These are phyloP conservation scores for Acronicta psi DNA, from an alignment of 2,888 invertebrate species.

Conservation along the genomic window DNA sequence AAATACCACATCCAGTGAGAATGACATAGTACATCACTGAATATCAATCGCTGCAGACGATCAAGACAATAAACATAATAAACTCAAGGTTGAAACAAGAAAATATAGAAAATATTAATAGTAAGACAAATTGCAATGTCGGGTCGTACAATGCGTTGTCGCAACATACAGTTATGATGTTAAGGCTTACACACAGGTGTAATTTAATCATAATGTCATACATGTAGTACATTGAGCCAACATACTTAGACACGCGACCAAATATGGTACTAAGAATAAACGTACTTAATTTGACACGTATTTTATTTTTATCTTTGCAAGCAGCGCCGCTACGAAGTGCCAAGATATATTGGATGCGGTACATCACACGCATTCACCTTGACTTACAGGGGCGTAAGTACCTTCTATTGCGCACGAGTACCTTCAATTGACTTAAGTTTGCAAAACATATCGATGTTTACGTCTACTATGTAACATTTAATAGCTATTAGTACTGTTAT, in stretches of 20 bases:
- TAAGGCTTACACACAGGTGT: conserved; percentile 66
- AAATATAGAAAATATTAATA: conserved; percentile 69
- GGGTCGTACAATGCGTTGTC: conserved; percentile 52
- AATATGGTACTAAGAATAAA: conserved; percentile 7
- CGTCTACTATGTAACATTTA: conserved; percentile 48
- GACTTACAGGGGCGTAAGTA: conserved; percentile 61
- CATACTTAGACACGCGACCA: neutral
- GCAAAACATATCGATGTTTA: conserved; percentile 51
- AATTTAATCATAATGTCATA: conserved; percentile 73
- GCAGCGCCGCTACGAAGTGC: conserved; percentile 1
- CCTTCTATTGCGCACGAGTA: conserved; percentile 56
- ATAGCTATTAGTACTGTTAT: conserved; percentile 44
- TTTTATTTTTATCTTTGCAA: conserved; percentile 2
- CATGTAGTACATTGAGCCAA: conserved; percentile 28
- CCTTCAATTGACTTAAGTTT: conserved; percentile 53
- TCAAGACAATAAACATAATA: conserved; percentile 78
- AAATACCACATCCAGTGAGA: conserved; percentile 52
- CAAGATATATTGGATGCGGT: conserved; percentile 24
- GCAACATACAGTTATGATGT: conserved; percentile 59
- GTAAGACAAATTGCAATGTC: conserved; percentile 69
- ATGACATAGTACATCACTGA: conserved; percentile 46
- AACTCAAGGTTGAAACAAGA: conserved; percentile 77
- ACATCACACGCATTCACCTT: conserved; percentile 68
- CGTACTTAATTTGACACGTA: neutral
- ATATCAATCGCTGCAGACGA: conserved; percentile 43